A percentile compares a stretch with the other conserved stretches of the same genome.
Evolutionary conservation across 2,797 vertebrate genomes (phyloP).

Genomic region (Trematomus bernacchii): DNA sequence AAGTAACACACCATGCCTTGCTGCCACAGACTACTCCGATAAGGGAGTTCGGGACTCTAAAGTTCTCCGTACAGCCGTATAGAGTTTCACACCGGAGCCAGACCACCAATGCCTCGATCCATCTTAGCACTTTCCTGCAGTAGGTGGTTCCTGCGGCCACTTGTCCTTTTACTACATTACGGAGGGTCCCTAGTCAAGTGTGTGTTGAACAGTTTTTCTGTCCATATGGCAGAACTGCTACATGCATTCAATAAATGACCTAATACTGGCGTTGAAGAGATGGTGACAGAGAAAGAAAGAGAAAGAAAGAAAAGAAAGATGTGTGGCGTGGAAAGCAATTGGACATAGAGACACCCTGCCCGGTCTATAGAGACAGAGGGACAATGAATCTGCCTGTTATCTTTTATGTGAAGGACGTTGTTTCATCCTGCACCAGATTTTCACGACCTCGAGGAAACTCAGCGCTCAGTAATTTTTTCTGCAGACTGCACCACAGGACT

Average conservation of each 20-base stretch:
- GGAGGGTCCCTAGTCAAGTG: constrained; percentile 22
- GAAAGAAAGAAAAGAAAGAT: constrained; percentile 18
- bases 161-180: constrained; percentile 46
- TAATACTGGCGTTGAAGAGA: constrained; percentile 41
- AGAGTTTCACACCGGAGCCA: constrained; percentile 70
- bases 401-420: constrained; percentile 74
- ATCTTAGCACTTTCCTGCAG: constrained; percentile 44
- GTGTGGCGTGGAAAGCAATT: constrained; percentile 49
- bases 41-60: constrained; percentile 63
- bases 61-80: constrained; percentile 63
- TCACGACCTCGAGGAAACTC: constrained; percentile 63
- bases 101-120: constrained; percentile 69
- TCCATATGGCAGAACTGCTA: constrained; percentile 25
- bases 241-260: constrained; percentile 48
- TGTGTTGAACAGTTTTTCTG: constrained; percentile 38
- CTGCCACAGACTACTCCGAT: constrained; percentile 58
- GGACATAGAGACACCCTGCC: constrained; percentile 50
- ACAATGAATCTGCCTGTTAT: constrained; percentile 74
- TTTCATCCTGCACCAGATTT: constrained; percentile 78
- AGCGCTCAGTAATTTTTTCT: constrained; percentile 67
- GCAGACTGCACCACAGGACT: constrained; percentile 68
- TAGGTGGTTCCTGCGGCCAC: constrained; percentile 59
- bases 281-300: constrained; percentile 44
- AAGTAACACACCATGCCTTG: constrained; percentile 64
- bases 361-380: constrained; percentile 58